Conservation (phyloP, 2,797 vertebrate genomes). For the Taeniopygia guttata region DNA sequence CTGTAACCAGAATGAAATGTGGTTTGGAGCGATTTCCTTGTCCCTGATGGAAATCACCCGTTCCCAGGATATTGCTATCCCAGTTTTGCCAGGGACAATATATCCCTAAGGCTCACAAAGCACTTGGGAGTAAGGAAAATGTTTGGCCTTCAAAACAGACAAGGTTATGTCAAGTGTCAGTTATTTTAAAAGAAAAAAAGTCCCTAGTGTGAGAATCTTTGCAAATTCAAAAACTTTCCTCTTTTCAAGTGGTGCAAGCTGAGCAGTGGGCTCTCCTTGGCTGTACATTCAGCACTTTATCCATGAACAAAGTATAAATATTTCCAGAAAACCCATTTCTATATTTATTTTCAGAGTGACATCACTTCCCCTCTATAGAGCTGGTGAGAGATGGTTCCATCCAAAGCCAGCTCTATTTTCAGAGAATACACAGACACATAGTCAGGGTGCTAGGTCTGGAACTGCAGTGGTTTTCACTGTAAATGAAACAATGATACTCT, state of each 20-base stretch:
- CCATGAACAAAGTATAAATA: conserved; percentile 48
- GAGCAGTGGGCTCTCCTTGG: conserved; percentile 38
- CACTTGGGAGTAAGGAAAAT: conserved; percentile 48
- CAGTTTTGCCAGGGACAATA: conserved; percentile 51
- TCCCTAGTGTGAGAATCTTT: neutral
- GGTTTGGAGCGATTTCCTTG: conserved; percentile 53
- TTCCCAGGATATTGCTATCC: conserved; percentile 57
- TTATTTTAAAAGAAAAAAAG: conserved; percentile 33
- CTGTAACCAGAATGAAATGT: conserved; percentile 55
- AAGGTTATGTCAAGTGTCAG: conserved; percentile 51
- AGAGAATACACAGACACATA: neutral
- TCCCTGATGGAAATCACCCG: conserved; percentile 48
- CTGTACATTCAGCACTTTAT: conserved; percentile 46
- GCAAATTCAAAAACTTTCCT: conserved; percentile 13
- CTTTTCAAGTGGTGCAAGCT: conserved; percentile 12
- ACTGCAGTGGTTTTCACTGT: neutral
- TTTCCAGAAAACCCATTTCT: conserved; percentile 62
- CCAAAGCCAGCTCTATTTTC: conserved; percentile 32
- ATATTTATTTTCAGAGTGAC: conserved; percentile 62
- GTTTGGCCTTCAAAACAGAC: conserved; percentile 53
- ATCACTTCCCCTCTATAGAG: conserved; percentile 39
- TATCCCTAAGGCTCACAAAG: conserved; percentile 49
- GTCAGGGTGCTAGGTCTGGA: neutral
- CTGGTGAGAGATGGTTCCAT: neutral
- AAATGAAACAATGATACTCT: neutral